These are phyloP conservation scores for Drosophila repletoides DNA, from an alignment of 1,140 invertebrate species.

Conservation along the genomic window DNA sequence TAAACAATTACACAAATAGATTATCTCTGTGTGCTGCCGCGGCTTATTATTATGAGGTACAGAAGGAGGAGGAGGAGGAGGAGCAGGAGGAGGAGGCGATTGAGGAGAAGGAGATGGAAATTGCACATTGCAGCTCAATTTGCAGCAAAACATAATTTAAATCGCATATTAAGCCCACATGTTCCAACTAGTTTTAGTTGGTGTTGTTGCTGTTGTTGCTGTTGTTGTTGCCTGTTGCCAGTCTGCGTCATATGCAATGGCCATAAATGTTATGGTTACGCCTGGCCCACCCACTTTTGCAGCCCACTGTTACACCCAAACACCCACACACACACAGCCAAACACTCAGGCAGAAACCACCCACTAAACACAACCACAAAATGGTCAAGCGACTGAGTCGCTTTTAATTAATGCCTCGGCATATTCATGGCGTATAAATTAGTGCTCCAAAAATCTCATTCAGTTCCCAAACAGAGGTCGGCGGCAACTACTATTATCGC, in stretches of 20 bases:
- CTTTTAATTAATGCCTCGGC: constrained; percentile 70
- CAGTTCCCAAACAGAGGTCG: not conserved
- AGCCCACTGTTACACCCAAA: not conserved
- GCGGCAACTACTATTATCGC: constrained; percentile 16
- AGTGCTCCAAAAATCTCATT: constrained; percentile 31
- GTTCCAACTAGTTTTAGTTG: constrained; percentile 22
- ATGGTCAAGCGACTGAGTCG: constrained; percentile 56
- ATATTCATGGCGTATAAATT: constrained; percentile 66
- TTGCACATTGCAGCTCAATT: constrained; percentile 29
- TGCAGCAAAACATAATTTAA: constrained; percentile 40
- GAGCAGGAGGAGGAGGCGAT: too few relatives aligned
- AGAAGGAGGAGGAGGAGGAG: too few relatives aligned
- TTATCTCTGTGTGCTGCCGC: not conserved
- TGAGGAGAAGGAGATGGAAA: constrained; percentile 6
- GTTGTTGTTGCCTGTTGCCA: constrained; percentile 19
- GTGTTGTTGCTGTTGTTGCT: not conserved
- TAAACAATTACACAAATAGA: constrained; percentile 1
- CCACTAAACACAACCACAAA: constrained; percentile 49
- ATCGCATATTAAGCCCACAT: constrained; percentile 49
- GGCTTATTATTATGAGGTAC: too few relatives aligned
- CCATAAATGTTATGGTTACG: constrained; percentile 57
- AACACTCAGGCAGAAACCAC: not conserved
- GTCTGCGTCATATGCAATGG: constrained; percentile 41
- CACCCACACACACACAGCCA: not conserved
- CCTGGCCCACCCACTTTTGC: not conserved